Base-by-base conservation (phyloP, 2,888 invertebrate genomes). In the Orthosia incerta region DNA sequence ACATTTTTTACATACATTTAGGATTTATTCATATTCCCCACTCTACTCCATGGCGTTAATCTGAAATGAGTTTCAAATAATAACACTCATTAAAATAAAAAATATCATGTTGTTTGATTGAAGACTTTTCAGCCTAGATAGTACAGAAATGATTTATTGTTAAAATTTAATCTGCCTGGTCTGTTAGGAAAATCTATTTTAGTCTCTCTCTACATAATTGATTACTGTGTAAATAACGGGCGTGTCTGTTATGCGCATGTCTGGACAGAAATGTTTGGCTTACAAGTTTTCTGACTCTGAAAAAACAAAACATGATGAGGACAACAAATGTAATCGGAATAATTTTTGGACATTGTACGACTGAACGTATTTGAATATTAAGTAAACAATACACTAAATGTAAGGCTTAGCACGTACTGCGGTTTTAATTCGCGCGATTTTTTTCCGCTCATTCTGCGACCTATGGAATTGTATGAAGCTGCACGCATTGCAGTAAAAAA, bases 221-320 rank as follows among this genome's bases (percentile, higher is more conserved):
- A 62, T 66, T 79, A 69, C 48, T 61, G 26, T 65, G 48, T 57
- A 65, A 45, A 81, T 75, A 81, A 61, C 16, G 26, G 50, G 76
- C 53, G 56, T 68, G 51, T 76, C 60, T 68, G 64, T 59, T 57
- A 61, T 53, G 64, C 64, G 64, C 64, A 64, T 60, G 78, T 64
- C 68, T 67, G 55, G 46, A 59, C 66, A 61, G 60, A 31, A 18
- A 65, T 65, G 76, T 79, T 79, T 79, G 51, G 18, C 59, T 76
- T 64, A 50, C n/a, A 56, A 72, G 46, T 65, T 50, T 61, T 67
- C 53, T 51, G 45, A 26, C 20, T 26, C 63, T 55, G 53, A 67
- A 55, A 50, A 63, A 56, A 51, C 55, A 63, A 51, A 71, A 46
- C 57, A 57, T 16, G 20, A 64, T 46, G 46, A 70, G 57, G 26